Evolutionary conservation across 2,888 invertebrate species (phyloP).

Genomic region (Hypselothyrea guttata): DNA sequence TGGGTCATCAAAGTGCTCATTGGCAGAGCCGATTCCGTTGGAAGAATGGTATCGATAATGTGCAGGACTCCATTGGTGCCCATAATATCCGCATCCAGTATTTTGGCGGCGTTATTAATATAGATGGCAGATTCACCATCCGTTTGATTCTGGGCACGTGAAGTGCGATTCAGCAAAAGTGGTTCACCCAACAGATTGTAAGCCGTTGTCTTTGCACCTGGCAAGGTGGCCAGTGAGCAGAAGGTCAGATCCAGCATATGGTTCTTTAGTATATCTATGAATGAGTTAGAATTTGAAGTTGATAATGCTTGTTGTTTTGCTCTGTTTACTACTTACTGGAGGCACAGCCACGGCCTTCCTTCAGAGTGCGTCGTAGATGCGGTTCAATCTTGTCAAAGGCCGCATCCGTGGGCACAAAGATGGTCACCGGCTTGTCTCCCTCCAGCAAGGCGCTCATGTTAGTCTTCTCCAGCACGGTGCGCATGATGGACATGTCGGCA

Average conservation of each 20-base stretch:
- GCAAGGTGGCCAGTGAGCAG: conserved; percentile 85
- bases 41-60: conserved; percentile 86
- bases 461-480: conserved; percentile 84
- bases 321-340: conserved; percentile 84
- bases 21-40: conserved; percentile 84
- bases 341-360: conserved; percentile 85
- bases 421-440: conserved; percentile 84
- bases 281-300: neutral
- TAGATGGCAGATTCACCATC: conserved; percentile 82
- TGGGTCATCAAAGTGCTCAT: conserved; percentile 83
- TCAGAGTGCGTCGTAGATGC: conserved; percentile 83
- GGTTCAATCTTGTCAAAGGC: conserved; percentile 86
- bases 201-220: conserved; percentile 80
- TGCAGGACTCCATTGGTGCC: conserved; percentile 89
- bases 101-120: conserved; percentile 85
- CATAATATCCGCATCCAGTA: conserved; percentile 85
- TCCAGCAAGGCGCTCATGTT: conserved; percentile 84
- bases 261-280: conserved; percentile 85
- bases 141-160: conserved; percentile 82
- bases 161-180: conserved; percentile 81
- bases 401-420: conserved; percentile 87
- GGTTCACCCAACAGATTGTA: conserved; percentile 81
- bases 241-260: conserved; percentile 87
- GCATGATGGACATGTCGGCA: conserved; percentile 85
- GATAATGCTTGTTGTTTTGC: too few relatives aligned